These are phyloP conservation scores for Lordiphosa fenestrarum DNA, from an alignment of 2,888 invertebrate genomes.

Conservation along the genomic window DNA sequence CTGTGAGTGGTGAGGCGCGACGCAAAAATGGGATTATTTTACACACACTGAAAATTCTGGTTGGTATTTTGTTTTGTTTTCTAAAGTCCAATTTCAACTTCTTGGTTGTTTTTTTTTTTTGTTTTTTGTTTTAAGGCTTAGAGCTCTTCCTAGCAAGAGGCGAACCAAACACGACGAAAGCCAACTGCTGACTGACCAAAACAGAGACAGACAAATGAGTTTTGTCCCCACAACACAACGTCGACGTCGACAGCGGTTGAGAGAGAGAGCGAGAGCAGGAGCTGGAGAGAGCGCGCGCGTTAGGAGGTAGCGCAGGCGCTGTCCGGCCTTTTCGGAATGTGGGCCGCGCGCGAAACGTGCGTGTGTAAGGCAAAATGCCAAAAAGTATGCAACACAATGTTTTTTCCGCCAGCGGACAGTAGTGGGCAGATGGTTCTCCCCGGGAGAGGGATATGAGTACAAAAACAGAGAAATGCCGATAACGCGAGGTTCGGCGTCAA, in stretches of 20 bases:
- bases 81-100: background rate
- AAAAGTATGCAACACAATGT: constrained; percentile 75
- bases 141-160: constrained; percentile 48
- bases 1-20: background rate
- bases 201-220: constrained; percentile 80
- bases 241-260: constrained; percentile 37
- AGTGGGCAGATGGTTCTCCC: constrained; percentile 11
- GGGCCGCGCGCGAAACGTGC: constrained; percentile 70
- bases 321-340: constrained; percentile 45
- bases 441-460: constrained; percentile 72
- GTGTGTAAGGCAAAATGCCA: constrained; percentile 69
- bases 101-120: constrained; percentile 6
- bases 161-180: constrained; percentile 77
- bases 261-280: constrained; percentile 20
- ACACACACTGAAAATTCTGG: no score
- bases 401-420: constrained; percentile 15
- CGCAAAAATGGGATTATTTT: no score
- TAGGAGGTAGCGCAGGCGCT: constrained; percentile 48
- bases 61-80: constrained; percentile 8
- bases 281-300: constrained; percentile 14
- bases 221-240: constrained; percentile 57
- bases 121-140: constrained; percentile 31
- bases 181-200: constrained; percentile 81
- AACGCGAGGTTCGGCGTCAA: constrained; percentile 64
- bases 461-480: constrained; percentile 79